Evolutionary conservation across 2,888 invertebrate genomes (phyloP).

Genomic region (Chloroclysta siterata): DNA sequence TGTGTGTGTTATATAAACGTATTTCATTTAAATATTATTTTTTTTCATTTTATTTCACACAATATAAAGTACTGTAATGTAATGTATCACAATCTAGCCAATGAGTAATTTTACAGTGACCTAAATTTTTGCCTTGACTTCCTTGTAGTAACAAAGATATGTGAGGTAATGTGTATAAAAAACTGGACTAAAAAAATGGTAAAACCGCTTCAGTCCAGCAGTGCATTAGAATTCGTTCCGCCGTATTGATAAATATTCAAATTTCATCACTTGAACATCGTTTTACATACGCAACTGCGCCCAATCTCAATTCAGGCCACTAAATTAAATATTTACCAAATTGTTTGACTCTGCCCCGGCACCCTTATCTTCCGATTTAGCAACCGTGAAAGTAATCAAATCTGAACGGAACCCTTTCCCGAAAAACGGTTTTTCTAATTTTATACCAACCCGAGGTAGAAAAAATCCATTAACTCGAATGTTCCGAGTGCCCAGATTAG

Average conservation of each 20-base stretch:
- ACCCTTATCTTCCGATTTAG: constrained; percentile 48
- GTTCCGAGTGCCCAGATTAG: constrained; percentile 34
- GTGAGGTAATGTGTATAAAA: too few relatives aligned
- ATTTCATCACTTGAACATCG: constrained; percentile 3
- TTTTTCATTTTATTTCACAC: too few relatives aligned
- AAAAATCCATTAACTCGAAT: constrained; percentile 48
- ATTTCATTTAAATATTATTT: too few relatives aligned
- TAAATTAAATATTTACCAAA: constrained; percentile 45
- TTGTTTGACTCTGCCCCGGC: constrained; percentile 38
- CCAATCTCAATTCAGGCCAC: constrained; percentile 17
- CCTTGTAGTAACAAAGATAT: too few relatives aligned
- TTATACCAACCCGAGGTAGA: constrained; percentile 40
- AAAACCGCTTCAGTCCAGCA: too few relatives aligned
- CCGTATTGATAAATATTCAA: constrained; percentile 1
- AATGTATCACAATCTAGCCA: too few relatives aligned
- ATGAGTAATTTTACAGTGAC: too few relatives aligned
- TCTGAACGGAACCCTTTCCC: constrained; percentile 48
- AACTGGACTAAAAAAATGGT: too few relatives aligned
- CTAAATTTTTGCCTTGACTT: too few relatives aligned
- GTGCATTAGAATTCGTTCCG: too few relatives aligned
- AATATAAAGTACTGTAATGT: too few relatives aligned
- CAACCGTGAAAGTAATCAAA: constrained; percentile 55
- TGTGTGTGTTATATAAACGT: too few relatives aligned
- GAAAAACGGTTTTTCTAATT: constrained; percentile 48
- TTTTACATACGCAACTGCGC: constrained; percentile 13